phyloP scores from a whole-genome alignment of 2,113 vertebrate genomes.

The Eira barbara region DNA sequence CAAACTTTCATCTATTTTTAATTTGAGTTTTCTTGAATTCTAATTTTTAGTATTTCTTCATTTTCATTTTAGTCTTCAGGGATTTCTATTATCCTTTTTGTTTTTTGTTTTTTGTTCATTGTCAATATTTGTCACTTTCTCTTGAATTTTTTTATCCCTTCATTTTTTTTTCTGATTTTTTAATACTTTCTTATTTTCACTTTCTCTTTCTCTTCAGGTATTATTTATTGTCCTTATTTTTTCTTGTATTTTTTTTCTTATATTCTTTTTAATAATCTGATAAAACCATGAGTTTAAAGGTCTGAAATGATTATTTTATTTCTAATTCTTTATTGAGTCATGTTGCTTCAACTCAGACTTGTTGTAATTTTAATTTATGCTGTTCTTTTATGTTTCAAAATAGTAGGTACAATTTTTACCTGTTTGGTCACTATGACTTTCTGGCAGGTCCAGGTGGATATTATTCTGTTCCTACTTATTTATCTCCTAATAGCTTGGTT shows the following conservation, averaged over 20 bases:
- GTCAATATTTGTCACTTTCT: background rate
- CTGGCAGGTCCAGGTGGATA: accelerated
- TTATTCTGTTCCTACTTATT: background rate
- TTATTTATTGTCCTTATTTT: background rate
- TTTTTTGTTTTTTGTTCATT: background rate
- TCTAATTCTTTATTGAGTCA: background rate
- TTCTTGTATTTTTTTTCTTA: background rate
- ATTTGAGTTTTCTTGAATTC: background rate
- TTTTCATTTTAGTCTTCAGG: background rate
- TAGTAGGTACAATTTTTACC: background rate
- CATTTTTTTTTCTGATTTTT: background rate
- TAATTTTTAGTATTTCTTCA: background rate
- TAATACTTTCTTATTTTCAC: background rate
- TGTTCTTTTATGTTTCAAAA: background rate
- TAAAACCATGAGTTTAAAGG: background rate
- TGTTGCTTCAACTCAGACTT: background rate
- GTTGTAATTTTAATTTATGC: background rate
- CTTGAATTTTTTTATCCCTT: background rate
- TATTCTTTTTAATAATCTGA: background rate
- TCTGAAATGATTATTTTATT: background rate
- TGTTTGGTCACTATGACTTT: background rate
- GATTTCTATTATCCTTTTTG: background rate
- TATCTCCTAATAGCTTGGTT: background rate
- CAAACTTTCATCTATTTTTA: background rate
- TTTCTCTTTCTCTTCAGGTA: background rate